Evolutionary conservation across 2,113 vertebrate genomes (phyloP).

Genomic region (Xenopus laevis): DNA sequence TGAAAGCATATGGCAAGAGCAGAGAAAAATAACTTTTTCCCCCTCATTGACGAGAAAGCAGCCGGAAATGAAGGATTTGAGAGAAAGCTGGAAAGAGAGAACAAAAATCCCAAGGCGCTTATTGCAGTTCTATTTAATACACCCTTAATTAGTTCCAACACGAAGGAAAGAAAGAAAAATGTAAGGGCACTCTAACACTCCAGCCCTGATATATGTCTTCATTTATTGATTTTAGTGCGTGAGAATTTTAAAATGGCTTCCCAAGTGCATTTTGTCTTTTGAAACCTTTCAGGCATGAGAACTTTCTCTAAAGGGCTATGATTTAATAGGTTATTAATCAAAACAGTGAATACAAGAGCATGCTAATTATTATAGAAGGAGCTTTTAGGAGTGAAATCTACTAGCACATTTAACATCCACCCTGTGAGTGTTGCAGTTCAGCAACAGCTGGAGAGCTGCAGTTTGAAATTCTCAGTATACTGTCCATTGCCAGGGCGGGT

Average conservation of each 20-base stretch:
- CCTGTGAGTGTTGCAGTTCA: too few relatives aligned
- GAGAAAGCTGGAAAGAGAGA: neutral
- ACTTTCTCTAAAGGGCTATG: neutral
- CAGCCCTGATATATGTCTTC: neutral
- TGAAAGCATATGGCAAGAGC: conserved; percentile 31
- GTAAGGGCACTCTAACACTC: neutral
- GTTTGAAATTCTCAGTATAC: too few relatives aligned
- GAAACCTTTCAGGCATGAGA: neutral
- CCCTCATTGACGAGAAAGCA: neutral
- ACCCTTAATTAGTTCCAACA: neutral
- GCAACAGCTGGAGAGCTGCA: too few relatives aligned
- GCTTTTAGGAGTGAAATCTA: too few relatives aligned
- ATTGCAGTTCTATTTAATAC: neutral
- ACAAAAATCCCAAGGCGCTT: neutral
- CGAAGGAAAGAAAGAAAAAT: neutral
- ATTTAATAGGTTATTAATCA: neutral
- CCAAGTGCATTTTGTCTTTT: neutral
- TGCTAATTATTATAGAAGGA: too few relatives aligned
- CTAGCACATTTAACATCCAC: too few relatives aligned
- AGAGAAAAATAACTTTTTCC: conserved; percentile 6
- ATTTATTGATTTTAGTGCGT: neutral
- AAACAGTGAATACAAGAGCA: neutral
- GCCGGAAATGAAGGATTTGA: conserved; percentile 6
- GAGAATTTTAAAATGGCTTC: neutral
- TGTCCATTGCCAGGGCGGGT: too few relatives aligned